Conservation (phyloP, 2,888 invertebrate species). For the Hydropsyche betteni region DNA sequence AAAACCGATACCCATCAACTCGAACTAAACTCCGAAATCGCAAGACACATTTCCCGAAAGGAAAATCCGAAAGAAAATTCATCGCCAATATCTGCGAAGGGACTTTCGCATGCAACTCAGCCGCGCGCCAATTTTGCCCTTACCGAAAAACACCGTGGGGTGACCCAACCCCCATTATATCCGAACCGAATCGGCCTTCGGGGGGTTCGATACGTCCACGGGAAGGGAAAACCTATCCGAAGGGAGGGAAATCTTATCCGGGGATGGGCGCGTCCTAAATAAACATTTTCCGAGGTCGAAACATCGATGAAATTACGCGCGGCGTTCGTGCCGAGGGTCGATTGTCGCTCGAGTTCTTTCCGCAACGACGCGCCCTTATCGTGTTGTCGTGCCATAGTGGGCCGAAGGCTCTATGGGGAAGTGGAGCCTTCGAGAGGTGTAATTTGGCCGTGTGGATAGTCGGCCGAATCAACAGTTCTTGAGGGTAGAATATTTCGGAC, state of each 20-base stretch:
- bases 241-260: background rate
- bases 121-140: slow-evolving; percentile 4
- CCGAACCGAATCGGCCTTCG: slow-evolving; percentile 1
- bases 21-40: background rate
- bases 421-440: background rate
- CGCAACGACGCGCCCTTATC: slow-evolving; percentile 19
- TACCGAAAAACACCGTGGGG: background rate
- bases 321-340: slow-evolving; percentile 2
- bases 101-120: slow-evolving; percentile 21
- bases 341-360: slow-evolving; percentile 13
- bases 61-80: slow-evolving; percentile 4
- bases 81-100: background rate
- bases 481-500: too few species aligned
- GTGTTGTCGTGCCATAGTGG: background rate
- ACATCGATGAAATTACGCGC: slow-evolving; percentile 28
- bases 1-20: slow-evolving; percentile 16
- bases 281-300: slow-evolving; percentile 28
- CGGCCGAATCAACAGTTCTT: slow-evolving; percentile 1
- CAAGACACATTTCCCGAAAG: background rate
- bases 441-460: slow-evolving; percentile 10
- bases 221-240: background rate
- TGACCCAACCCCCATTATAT: background rate
- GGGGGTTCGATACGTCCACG: background rate
- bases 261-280: slow-evolving; percentile 21
- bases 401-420: background rate